Evolutionary conservation across 2,113 vertebrate species (phyloP).

Genomic region (Xyrauchen texanus): DNA sequence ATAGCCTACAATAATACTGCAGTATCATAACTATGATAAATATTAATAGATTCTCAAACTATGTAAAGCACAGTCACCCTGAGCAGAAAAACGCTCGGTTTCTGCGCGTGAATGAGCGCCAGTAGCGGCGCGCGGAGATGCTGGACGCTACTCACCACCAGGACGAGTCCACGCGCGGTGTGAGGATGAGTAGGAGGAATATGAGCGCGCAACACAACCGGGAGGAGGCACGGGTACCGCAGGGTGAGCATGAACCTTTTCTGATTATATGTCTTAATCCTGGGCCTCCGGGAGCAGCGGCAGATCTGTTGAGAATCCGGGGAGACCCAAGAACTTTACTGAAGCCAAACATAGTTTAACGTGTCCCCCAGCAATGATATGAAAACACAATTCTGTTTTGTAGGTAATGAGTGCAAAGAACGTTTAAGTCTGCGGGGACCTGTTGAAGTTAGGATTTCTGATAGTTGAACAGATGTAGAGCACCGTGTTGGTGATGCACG

Average conservation of each 20-base stretch:
- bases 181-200: conserved; percentile 85
- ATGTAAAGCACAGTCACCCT: neutral
- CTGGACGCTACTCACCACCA: conserved; percentile 86
- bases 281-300: conserved; percentile 59
- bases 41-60: neutral
- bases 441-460: conserved; percentile 51
- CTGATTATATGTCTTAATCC: conserved; percentile 70
- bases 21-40: neutral
- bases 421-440: neutral
- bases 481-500: conserved; percentile 27
- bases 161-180: conserved; percentile 87
- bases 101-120: too few species aligned
- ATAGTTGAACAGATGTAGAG: conserved; percentile 2
- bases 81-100: too few species aligned
- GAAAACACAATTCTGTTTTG: conserved; percentile 8
- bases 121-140: neutral
- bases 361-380: conserved; percentile 6
- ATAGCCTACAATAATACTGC: too few species aligned
- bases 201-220: conserved; percentile 80
- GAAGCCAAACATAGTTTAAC: conserved; percentile 74
- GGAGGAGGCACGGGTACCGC: conserved; percentile 69
- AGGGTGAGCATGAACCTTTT: conserved; percentile 66
- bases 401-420: neutral
- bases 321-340: conserved; percentile 71
- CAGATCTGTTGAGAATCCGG: conserved; percentile 61